These are phyloP conservation scores for Rhabdophis nuchalis DNA, from an alignment of 2,797 vertebrate genomes.

Conservation along the genomic window DNA sequence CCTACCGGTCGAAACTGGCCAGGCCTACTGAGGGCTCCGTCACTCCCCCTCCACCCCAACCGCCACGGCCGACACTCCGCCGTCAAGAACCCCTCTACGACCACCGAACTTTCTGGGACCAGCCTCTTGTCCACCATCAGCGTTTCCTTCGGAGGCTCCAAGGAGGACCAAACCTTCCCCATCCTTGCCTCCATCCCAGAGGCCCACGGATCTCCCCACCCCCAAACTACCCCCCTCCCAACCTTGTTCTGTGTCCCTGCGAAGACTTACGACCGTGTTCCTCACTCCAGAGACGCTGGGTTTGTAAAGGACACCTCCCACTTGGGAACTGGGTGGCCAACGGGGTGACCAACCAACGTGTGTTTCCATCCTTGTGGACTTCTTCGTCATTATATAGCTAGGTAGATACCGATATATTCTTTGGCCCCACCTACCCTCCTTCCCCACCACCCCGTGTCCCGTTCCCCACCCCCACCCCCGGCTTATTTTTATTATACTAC, in stretches of 20 bases:
- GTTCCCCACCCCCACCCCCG: background rate
- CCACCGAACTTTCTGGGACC: slow-evolving; percentile 50
- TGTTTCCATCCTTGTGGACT: slow-evolving; percentile 43
- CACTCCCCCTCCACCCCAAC: too few relatives aligned
- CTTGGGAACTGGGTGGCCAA: slow-evolving; percentile 27
- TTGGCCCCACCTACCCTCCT: background rate
- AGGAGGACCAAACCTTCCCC: background rate
- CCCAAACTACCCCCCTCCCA: background rate
- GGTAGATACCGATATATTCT: background rate
- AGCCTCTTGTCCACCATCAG: slow-evolving; percentile 35
- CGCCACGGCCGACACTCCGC: slow-evolving; percentile 12
- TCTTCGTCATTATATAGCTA: slow-evolving; percentile 19
- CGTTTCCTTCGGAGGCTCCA: slow-evolving; percentile 25
- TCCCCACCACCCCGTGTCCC: slow-evolving; percentile 9
- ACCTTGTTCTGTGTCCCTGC: slow-evolving; percentile 7
- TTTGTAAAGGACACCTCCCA: slow-evolving; percentile 10
- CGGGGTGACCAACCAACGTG: background rate
- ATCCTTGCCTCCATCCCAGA: background rate
- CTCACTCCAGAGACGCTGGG: slow-evolving; percentile 30
- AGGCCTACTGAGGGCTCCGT: slow-evolving; percentile 83
- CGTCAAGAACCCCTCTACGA: slow-evolving; percentile 9
- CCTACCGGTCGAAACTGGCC: slow-evolving; percentile 90
- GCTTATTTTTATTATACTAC: slow-evolving; percentile 41
- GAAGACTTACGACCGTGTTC: slow-evolving; percentile 13
- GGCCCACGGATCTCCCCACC: background rate